Conservation (phyloP, 2,797 vertebrate genomes). For the Squalus acanthias region DNA sequence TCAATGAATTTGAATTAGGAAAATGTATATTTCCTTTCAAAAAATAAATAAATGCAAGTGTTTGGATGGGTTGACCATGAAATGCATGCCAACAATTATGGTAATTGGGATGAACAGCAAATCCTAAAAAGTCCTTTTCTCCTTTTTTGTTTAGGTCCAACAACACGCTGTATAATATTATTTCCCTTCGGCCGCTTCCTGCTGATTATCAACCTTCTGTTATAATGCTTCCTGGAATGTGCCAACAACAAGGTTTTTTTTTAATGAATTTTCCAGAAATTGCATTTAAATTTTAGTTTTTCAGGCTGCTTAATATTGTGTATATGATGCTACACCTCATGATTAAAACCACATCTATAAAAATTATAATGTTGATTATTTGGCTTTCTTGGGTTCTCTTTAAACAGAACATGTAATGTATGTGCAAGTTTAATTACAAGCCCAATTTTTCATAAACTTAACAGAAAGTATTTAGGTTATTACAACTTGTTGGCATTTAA, state of each 20-base stretch:
- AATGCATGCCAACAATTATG: background rate
- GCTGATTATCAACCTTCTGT: slow-evolving; percentile 72
- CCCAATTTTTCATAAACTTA: background rate
- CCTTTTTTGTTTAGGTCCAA: slow-evolving; percentile 71
- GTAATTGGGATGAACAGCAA: background rate
- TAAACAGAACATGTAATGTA: background rate
- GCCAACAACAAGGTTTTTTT: slow-evolving; percentile 61
- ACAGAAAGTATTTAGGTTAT: background rate
- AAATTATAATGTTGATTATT: background rate
- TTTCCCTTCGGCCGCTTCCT: slow-evolving; percentile 83
- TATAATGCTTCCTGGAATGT: slow-evolving; percentile 68
- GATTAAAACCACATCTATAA: background rate
- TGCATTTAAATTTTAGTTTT: background rate
- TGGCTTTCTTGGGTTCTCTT: background rate
- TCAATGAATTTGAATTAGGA: background rate
- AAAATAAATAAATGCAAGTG: background rate
- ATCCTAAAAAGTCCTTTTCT: background rate
- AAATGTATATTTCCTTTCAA: background rate
- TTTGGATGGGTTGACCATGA: background rate
- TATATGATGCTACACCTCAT: background rate
- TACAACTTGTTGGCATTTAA: background rate
- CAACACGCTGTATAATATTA: slow-evolving; percentile 75
- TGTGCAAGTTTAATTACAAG: background rate
- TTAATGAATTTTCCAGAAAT: background rate
- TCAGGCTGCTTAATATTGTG: background rate